Percentiles rank a stretch among this genome's conserved stretches.
Conservation (phyloP, 2,113 vertebrate species). For the Stercorarius parasiticus region DNA sequence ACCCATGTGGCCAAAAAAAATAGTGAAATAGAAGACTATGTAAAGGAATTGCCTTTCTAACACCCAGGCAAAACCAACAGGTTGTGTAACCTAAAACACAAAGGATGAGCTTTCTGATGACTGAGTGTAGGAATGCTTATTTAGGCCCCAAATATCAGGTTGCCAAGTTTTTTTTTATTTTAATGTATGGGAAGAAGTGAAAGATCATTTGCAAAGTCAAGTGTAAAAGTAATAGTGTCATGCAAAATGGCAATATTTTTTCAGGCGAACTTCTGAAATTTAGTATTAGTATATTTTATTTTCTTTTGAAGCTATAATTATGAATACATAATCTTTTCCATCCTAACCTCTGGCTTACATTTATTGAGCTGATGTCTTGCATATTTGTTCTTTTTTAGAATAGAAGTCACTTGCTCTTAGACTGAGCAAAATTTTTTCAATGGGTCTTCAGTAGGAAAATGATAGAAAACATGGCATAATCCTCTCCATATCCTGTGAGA, state of each 20-base stretch:
- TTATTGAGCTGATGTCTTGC: neutral
- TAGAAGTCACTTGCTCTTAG: neutral
- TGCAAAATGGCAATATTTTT: neutral
- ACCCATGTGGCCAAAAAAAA: neutral
- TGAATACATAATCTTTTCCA: neutral
- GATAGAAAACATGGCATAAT: neutral
- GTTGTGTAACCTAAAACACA: neutral
- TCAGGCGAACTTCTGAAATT: neutral
- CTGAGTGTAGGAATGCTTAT: neutral
- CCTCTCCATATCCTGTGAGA: neutral
- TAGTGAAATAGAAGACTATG: neutral
- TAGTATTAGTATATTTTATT: neutral
- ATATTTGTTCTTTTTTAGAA: neutral
- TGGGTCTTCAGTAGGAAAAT: neutral
- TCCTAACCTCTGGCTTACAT: neutral
- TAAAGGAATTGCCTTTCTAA: neutral
- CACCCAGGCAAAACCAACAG: neutral
- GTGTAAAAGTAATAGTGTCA: neutral
- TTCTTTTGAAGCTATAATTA: neutral
- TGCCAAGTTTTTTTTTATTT: neutral
- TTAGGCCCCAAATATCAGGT: neutral
- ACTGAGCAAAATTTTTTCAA: neutral
- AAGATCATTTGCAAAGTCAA: neutral
- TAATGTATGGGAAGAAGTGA: neutral
- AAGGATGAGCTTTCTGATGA: neutral